These are phyloP conservation scores for Entomobrya multifasciata DNA, from an alignment of 2,888 invertebrate genomes.

Conservation along the genomic window DNA sequence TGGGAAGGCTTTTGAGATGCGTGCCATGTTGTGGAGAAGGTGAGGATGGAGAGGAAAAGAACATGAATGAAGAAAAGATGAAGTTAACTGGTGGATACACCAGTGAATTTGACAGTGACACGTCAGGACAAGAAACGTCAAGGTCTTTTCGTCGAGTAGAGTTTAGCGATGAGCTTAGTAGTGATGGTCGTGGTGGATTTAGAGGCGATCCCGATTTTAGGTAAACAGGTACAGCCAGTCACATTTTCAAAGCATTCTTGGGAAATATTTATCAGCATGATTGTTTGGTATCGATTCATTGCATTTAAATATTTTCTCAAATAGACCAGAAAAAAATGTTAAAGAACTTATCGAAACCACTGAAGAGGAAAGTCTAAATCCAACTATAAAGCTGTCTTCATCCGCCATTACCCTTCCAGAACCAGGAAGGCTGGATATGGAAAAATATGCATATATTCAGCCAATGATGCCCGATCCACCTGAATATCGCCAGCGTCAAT, in stretches of 20 bases:
- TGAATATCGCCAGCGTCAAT: not conserved
- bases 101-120: not conserved
- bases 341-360: not conserved
- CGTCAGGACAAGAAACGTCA: not conserved
- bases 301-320: not conserved
- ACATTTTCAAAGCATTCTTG: not conserved
- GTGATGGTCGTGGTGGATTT: not conserved
- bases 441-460: not conserved
- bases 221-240: constrained; percentile 18
- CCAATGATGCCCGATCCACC: not conserved
- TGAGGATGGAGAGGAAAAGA: not conserved
- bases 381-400: not conserved
- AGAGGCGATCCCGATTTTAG: not conserved
- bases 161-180: not conserved
- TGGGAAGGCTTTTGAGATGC: constrained; percentile 24
- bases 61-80: not conserved
- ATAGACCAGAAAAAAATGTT: not conserved
- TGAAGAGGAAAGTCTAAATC: not conserved
- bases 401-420: not conserved
- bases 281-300: too few relatives aligned
- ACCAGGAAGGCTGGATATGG: not conserved
- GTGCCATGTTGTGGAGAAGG: constrained; percentile 17
- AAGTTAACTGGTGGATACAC: not conserved
- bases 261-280: too few relatives aligned
- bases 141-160: not conserved